phyloP scores from a whole-genome alignment of 2,797 vertebrate species.

The Danio kyathit region DNA sequence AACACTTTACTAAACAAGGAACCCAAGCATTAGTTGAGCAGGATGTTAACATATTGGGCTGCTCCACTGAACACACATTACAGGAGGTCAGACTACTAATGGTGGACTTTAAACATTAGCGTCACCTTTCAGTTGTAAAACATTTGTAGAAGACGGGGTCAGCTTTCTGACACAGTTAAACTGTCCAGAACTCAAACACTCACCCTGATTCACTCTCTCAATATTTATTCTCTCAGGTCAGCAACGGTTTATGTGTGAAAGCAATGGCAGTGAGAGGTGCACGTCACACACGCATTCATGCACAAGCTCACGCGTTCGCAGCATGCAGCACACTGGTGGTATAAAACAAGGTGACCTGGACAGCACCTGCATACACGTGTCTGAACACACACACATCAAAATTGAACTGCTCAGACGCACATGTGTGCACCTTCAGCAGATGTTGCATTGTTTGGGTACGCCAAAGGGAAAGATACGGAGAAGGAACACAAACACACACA shows the following conservation, averaged over 20 bases:
- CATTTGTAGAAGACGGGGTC: background rate
- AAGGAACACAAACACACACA: slow-evolving; percentile 31
- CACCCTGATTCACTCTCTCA: slow-evolving; percentile 6
- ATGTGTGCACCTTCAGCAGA: background rate
- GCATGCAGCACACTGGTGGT: background rate
- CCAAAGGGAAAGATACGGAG: slow-evolving; percentile 19
- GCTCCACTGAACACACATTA: background rate
- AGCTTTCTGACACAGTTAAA: background rate
- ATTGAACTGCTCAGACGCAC: slow-evolving; percentile 49
- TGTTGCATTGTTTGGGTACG: slow-evolving; percentile 15
- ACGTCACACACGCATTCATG: background rate
- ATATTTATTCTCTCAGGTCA: slow-evolving; percentile 4
- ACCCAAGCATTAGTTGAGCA: background rate
- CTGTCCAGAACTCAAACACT: slow-evolving; percentile 7
- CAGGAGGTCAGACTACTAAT: background rate
- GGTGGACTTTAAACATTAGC: background rate
- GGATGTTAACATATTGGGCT: too few relatives aligned
- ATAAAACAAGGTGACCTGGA: slow-evolving; percentile 17
- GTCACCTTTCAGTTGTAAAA: background rate
- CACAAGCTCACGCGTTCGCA: slow-evolving; percentile 3
- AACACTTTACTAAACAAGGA: background rate
- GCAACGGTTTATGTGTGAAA: background rate
- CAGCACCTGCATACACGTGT: background rate
- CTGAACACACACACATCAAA: slow-evolving; percentile 36
- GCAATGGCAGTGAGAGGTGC: background rate